Percentiles rank a stretch among this genome's conserved stretches.
Evolutionary conservation across 2,797 vertebrate species (phyloP).

Genomic region (Cyclopterus lumpus): DNA sequence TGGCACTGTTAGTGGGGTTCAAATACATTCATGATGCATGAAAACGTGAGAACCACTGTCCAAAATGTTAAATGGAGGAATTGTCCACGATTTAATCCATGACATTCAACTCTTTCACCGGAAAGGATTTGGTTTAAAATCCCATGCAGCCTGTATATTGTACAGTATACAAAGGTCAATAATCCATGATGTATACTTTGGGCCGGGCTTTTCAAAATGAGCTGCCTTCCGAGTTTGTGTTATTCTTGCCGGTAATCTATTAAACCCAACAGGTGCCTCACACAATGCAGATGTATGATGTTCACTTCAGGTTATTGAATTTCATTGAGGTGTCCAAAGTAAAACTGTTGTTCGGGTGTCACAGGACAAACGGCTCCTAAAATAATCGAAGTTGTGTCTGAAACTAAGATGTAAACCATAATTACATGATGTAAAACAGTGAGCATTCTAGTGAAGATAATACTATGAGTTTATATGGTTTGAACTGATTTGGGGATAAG

Average conservation of each 20-base stretch:
- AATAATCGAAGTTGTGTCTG: constrained; percentile 14
- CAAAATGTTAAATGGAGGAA: neutral
- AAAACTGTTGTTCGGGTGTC: constrained; percentile 18
- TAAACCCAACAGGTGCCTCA: neutral
- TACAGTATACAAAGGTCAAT: constrained; percentile 5
- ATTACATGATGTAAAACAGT: neutral
- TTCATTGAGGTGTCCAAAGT: constrained; percentile 9
- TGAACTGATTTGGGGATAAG: constrained; percentile 11
- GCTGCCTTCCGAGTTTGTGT: constrained; percentile 24
- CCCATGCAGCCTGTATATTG: neutral
- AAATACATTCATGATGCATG: neutral
- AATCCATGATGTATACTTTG: constrained; percentile 24
- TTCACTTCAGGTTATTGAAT: constrained; percentile 32
- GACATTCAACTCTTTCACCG: neutral
- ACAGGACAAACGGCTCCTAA: constrained; percentile 2
- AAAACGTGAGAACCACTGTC: constrained; percentile 8
- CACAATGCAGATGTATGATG: constrained; percentile 12
- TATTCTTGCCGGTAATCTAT: constrained; percentile 11
- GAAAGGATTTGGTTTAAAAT: constrained; percentile 1
- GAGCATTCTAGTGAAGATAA: constrained; percentile 2
- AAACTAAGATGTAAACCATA: constrained; percentile 17
- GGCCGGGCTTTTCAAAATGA: constrained; percentile 43
- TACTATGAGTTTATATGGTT: constrained; percentile 7
- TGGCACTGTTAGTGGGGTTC: neutral
- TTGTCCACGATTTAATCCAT: neutral